Evolutionary conservation across 1,140 invertebrate genomes (phyloP).

Genomic region (Penaeus vannamei): DNA sequence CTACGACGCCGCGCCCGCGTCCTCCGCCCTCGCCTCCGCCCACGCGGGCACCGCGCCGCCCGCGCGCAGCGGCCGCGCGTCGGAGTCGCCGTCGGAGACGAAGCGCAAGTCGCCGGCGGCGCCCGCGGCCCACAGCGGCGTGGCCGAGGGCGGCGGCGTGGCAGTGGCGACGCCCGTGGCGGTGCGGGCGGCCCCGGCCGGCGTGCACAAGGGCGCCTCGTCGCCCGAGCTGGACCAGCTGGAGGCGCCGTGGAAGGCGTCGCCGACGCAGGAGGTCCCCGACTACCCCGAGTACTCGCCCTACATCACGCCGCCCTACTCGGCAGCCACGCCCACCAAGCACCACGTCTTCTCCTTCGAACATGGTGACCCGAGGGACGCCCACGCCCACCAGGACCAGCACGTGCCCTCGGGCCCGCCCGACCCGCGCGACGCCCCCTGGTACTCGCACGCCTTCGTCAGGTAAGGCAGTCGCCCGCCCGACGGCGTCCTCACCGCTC

Average conservation of each 20-base stretch:
- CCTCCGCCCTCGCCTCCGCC: conserved; percentile 13
- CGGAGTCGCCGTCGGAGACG: background rate
- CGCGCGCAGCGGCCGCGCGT: conserved; percentile 17
- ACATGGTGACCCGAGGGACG: conserved; percentile 38
- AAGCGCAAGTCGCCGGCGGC: conserved; percentile 51
- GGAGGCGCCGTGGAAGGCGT: conserved; percentile 64
- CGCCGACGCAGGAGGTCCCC: conserved; percentile 66
- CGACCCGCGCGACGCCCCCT: conserved; percentile 54
- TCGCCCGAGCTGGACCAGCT: conserved; percentile 57
- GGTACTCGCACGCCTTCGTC: conserved; percentile 65
- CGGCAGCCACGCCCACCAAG: conserved; percentile 58
- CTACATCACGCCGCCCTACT: conserved; percentile 66
- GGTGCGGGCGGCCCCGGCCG: conserved; percentile 51
- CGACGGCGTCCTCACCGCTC: too few species aligned
- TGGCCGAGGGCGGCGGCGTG: conserved; percentile 46
- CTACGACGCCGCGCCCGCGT: conserved; percentile 36
- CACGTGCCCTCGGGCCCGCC: conserved; percentile 60
- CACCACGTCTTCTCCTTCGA: conserved; percentile 66
- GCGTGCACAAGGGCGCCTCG: conserved; percentile 58
- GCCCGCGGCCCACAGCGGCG: background rate
- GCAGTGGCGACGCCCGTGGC: conserved; percentile 62
- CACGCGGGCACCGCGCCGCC: conserved; percentile 31
- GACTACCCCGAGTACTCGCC: conserved; percentile 65
- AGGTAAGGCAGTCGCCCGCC: conserved; percentile 26
- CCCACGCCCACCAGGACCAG: conserved; percentile 53